phyloP scores from a whole-genome alignment of 2,888 invertebrate genomes.

The Aethes cnicana region DNA sequence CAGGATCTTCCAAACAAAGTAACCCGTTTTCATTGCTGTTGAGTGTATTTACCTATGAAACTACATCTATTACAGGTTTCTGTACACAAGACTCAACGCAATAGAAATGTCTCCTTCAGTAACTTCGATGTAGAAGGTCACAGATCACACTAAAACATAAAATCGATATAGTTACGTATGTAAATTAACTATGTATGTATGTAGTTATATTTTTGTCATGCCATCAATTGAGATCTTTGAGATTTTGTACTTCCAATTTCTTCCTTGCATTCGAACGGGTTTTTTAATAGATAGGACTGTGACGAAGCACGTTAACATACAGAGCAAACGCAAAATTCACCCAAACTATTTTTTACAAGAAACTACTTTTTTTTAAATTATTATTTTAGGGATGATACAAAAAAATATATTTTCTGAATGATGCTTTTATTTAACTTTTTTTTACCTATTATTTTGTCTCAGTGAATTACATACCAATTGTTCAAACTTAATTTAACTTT shows the following conservation, averaged over 20 bases:
- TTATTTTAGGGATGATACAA: too few relatives aligned
- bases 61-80: constrained; percentile 17
- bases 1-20: too few relatives aligned
- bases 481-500: too few relatives aligned
- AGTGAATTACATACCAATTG: too few relatives aligned
- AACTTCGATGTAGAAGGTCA: not conserved
- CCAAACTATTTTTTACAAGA: too few relatives aligned
- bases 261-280: constrained; percentile 7
- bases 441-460: too few relatives aligned
- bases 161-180: too few relatives aligned
- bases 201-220: constrained; percentile 5
- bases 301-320: not conserved
- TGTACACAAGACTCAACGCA: constrained; percentile 18
- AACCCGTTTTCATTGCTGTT: too few relatives aligned
- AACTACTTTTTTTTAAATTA: too few relatives aligned
- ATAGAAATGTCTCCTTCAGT: not conserved
- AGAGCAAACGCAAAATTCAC: too few relatives aligned
- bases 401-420: too few relatives aligned
- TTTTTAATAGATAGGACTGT: constrained; percentile 8
- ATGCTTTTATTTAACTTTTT: too few relatives aligned
- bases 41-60: constrained; percentile 14
- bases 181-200: constrained; percentile 4
- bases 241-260: constrained; percentile 9
- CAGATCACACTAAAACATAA: not conserved
- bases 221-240: constrained; percentile 4